Conservation (phyloP, 1,140 invertebrate species). For the Hydropsyche tenuis region DNA sequence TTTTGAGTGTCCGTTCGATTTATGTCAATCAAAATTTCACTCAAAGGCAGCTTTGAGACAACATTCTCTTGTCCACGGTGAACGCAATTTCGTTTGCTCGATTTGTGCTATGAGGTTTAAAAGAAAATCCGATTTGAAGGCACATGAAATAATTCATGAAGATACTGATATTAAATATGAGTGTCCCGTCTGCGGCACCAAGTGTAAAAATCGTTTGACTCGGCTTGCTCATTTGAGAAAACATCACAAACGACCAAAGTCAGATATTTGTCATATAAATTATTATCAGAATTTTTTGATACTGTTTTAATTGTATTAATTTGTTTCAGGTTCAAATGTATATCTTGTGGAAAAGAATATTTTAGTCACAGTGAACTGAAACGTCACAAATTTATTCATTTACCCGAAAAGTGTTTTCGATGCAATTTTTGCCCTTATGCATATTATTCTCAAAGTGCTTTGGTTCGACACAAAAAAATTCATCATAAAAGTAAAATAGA, state of each 20-base stretch:
- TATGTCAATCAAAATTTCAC: conserved; percentile 36
- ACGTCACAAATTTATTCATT: conserved; percentile 42
- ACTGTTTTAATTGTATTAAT: too few species aligned
- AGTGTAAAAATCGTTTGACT: conserved; percentile 46
- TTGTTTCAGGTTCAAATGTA: conserved; percentile 45
- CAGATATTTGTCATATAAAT: conserved; percentile 1
- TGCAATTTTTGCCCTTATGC: conserved; percentile 41
- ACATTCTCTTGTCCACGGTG: conserved; percentile 42
- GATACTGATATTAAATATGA: conserved; percentile 40
- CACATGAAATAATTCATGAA: conserved; percentile 47
- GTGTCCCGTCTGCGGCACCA: conserved; percentile 40
- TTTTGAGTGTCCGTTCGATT: conserved; percentile 40
- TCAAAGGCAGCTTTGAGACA: conserved; percentile 40
- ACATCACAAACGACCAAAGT: conserved; percentile 43
- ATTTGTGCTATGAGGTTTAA: conserved; percentile 44
- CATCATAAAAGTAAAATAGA: neutral
- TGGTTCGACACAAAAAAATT: conserved; percentile 35
- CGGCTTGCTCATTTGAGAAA: conserved; percentile 44
- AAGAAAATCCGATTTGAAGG: conserved; percentile 44
- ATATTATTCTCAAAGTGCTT: conserved; percentile 43
- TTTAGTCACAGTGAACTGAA: conserved; percentile 45
- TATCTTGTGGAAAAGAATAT: conserved; percentile 41
- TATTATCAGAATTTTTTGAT: neutral
- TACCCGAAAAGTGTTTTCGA: conserved; percentile 35
- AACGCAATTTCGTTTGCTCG: conserved; percentile 43